A percentile compares a stretch with the other conserved stretches of the same genome.
Evolutionary conservation across 2,113 vertebrate species (phyloP).

Genomic region (Cynopterus brachyotis): DNA sequence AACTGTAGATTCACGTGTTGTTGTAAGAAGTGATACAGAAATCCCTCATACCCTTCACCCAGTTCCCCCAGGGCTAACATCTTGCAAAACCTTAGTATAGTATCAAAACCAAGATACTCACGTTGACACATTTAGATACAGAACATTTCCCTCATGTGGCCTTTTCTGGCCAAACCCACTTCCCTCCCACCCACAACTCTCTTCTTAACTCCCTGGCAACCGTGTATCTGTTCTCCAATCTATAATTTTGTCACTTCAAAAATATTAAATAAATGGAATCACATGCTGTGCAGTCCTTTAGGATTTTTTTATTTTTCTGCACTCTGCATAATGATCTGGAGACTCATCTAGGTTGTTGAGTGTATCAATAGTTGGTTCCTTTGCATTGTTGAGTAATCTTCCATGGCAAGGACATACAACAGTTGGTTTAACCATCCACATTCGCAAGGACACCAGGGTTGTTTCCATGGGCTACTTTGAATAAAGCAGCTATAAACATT

Average conservation of each 20-base stretch:
- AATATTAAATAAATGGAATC: constrained; percentile 15
- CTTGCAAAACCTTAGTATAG: background rate
- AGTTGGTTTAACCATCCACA: background rate
- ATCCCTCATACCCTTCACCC: background rate
- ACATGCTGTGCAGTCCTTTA: background rate
- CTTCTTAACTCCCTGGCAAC: background rate
- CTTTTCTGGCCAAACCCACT: background rate
- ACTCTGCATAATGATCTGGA: background rate
- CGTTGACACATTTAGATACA: background rate
- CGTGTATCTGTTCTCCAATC: background rate
- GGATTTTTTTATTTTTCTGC: background rate
- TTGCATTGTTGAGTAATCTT: background rate
- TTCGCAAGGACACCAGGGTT: background rate
- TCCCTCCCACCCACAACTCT: background rate
- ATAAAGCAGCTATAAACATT: background rate
- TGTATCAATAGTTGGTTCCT: background rate
- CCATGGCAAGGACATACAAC: background rate
- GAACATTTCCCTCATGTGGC: background rate
- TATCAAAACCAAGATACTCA: background rate
- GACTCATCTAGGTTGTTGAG: background rate
- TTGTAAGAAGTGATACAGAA: background rate
- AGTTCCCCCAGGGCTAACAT: background rate
- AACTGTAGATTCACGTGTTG: background rate
- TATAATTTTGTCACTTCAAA: background rate
- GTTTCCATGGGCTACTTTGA: background rate